Percentiles rank a stretch among this genome's conserved stretches.
These are phyloP conservation scores for Dryobota labecula DNA, from an alignment of 2,888 invertebrate genomes.

Conservation along the genomic window DNA sequence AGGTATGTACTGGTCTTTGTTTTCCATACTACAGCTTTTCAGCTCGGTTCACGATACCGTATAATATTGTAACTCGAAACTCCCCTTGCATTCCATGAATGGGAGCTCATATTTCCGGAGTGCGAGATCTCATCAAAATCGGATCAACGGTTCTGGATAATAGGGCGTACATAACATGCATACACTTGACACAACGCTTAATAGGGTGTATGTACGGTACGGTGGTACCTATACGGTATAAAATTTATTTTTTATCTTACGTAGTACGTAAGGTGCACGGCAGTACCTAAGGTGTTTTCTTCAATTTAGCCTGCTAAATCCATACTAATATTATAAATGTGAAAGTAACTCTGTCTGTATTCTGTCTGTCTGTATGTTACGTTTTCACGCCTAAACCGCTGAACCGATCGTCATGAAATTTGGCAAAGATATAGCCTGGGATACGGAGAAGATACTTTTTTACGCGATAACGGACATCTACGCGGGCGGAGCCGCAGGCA, in stretches of 20 bases:
- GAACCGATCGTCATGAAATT: too few species aligned
- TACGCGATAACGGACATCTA: too few species aligned
- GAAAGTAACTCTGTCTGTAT: too few species aligned
- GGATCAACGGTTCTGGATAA: constrained; percentile 68
- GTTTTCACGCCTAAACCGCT: too few species aligned
- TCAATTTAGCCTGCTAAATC: too few species aligned
- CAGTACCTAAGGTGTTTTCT: not conserved
- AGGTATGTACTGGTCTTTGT: not conserved
- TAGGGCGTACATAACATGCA: constrained; percentile 44
- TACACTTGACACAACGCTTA: constrained; percentile 34
- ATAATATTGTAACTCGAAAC: constrained; percentile 42
- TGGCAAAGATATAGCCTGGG: too few species aligned
- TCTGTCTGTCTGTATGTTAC: too few species aligned
- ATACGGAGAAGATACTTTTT: too few species aligned
- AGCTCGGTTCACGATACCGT: constrained; percentile 20
- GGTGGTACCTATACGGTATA: too few species aligned
- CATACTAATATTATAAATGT: too few species aligned
- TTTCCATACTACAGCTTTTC: constrained; percentile 34
- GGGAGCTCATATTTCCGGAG: constrained; percentile 62
- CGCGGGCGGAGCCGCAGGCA: too few species aligned
- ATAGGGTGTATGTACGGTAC: constrained; percentile 25
- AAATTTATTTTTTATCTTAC: not conserved
- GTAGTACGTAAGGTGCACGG: not conserved
- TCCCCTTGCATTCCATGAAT: constrained; percentile 63
- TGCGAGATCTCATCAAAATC: constrained; percentile 67